Conservation (phyloP, 2,888 invertebrate species). For the Zelleria hepariella region DNA sequence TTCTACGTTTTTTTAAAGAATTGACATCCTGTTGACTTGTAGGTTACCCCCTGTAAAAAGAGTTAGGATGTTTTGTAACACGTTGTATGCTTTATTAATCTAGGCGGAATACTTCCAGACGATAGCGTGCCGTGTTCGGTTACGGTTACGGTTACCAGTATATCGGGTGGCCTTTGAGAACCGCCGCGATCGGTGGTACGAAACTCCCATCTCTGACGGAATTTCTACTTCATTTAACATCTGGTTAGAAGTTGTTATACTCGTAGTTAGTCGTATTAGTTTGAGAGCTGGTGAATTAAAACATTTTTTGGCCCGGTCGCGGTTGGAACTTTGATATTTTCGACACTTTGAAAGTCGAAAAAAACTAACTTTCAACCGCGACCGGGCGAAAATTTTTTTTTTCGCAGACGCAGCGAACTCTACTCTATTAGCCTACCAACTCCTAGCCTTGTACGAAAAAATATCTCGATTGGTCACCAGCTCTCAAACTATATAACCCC, state of each 20-base stretch:
- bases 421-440: too few relatives aligned
- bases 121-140: constrained; percentile 43
- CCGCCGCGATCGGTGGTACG: constrained; percentile 25
- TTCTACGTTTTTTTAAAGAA: too few relatives aligned
- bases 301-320: too few relatives aligned
- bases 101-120: constrained; percentile 38
- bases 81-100: constrained; percentile 26
- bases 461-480: too few relatives aligned
- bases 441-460: too few relatives aligned
- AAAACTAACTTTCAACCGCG: not conserved
- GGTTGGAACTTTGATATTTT: too few relatives aligned
- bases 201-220: constrained; percentile 5
- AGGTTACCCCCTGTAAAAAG: not conserved
- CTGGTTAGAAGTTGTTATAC: not conserved
- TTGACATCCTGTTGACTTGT: too few relatives aligned
- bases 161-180: constrained; percentile 48
- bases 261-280: too few relatives aligned
- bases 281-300: too few relatives aligned
- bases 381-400: not conserved
- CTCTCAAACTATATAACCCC: too few relatives aligned
- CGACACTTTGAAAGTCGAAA: too few relatives aligned
- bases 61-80: not conserved
- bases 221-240: constrained; percentile 8
- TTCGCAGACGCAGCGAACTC: not conserved
- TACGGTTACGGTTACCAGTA: too few relatives aligned